Percentiles rank a stretch among this genome's conserved stretches.
phyloP scores from a whole-genome alignment of 2,113 vertebrate genomes.

The Geococcyx californianus region DNA sequence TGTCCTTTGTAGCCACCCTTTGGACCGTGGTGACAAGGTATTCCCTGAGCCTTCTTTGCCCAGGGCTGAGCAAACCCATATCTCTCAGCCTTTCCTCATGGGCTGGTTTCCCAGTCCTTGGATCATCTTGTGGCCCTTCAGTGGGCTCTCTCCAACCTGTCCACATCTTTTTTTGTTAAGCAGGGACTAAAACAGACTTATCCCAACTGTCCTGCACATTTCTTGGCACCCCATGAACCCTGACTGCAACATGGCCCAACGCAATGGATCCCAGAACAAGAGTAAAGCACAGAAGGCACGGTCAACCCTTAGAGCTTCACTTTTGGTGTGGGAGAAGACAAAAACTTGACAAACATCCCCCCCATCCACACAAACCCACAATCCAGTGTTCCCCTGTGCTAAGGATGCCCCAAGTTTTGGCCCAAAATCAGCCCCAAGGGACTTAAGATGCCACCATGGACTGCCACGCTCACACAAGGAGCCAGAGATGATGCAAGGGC shows the following conservation, averaged over 20 bases:
- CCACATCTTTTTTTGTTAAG: neutral
- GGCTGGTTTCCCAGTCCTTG: neutral
- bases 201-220: neutral
- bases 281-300: neutral
- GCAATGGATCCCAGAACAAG: too few relatives aligned
- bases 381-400: fast-evolving
- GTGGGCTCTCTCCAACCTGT: neutral
- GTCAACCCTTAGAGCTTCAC: neutral
- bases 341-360: fast-evolving
- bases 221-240: fast-evolving
- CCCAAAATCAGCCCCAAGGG: neutral
- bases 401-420: fast-evolving
- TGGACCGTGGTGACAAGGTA: neutral
- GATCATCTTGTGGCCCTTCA: neutral
- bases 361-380: neutral
- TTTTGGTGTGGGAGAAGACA: neutral
- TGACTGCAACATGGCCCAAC: fast-evolving
- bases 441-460: neutral
- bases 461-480: fast-evolving
- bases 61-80: neutral
- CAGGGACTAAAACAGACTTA: neutral
- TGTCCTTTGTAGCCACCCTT: too few relatives aligned
- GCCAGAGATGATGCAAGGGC: too few relatives aligned
- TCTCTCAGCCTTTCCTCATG: neutral
- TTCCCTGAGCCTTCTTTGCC: neutral